Evolutionary conservation across 2,113 vertebrate genomes (phyloP), one percentile per base, ranked within the genome.

Genomic region (Datnioides undecimradiatus): DNA sequence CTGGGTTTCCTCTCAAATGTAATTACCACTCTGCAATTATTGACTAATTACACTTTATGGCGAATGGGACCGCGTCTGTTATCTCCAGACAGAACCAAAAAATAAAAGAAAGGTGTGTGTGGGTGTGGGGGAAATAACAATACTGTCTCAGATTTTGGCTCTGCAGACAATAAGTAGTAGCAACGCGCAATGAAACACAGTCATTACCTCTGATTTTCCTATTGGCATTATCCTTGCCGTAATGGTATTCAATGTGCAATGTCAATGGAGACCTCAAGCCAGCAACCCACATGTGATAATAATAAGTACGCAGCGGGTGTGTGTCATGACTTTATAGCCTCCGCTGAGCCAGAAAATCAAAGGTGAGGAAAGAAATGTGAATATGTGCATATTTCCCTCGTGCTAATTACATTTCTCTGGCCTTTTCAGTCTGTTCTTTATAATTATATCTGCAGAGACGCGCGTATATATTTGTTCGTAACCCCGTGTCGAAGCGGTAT

Each of bases 11-110:
- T 89, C 85, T 94, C 83, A 93, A 88, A 95, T 91, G 83, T 94
- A 96, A 95, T 95, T 94, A 96, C 86, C 88, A 64, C 58, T 89
- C 84, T 86, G 80, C 87, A 95, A 95, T 96, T 95, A 95, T 34
- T 89, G 94, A 93, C 83, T 95, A 95, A 95, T 96, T 95, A 94
- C 89, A 93, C 90, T 94, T 93, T 92, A 84, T 83, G 85, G 87
- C 73, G 72, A 90, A 86, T 78, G 19, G 70, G 80, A 84, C 78
- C 79, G 74, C 65, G 84, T 91, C 87, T 58, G 76, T 92, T 87
- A 90, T 91, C 55, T 40, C 76, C 77, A 87, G 49, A 87, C 68
- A 80, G 57, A 67, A 85, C n/a, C n/a, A 84, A 73, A 73, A 86
- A 74, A 76, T 6, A 77, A 68, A 76, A 11, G 63, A 43, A 60